Evolutionary conservation across 2,113 vertebrate species (phyloP).

Genomic region (Leptocoma aspasia): DNA sequence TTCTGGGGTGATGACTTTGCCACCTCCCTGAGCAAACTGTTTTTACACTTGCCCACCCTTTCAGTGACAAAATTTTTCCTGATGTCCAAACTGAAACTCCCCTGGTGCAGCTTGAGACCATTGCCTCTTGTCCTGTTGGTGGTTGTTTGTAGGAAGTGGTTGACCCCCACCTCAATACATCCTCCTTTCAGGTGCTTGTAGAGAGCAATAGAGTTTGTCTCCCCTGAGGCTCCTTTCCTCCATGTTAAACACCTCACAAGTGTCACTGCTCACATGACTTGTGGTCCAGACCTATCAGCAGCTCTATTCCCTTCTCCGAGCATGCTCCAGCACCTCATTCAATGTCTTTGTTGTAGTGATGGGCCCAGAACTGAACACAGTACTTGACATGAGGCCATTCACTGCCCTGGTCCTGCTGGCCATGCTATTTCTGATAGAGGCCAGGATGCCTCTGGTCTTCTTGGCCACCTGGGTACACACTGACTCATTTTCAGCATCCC

Average conservation of each 20-base stretch:
- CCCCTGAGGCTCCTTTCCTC: neutral
- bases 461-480: rapidly evolving
- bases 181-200: neutral
- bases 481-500: neutral
- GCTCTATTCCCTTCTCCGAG: neutral
- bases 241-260: neutral
- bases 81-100: neutral
- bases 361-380: neutral
- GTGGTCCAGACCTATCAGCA: neutral
- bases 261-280: neutral
- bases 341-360: neutral
- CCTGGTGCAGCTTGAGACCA: neutral
- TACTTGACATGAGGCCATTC: neutral
- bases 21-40: neutral
- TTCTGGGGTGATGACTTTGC: neutral
- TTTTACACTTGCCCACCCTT: neutral
- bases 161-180: rapidly evolving
- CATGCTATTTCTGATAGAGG: neutral
- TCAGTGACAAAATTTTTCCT: neutral
- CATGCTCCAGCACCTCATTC: neutral
- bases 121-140: neutral
- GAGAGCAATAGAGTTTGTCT: neutral
- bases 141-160: neutral
- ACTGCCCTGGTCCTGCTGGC: neutral
- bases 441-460: neutral